A percentile compares a stretch with the other conserved stretches of the same genome.
Evolutionary conservation across 2,888 invertebrate genomes (phyloP).

Genomic region (Tinea semifulvella): DNA sequence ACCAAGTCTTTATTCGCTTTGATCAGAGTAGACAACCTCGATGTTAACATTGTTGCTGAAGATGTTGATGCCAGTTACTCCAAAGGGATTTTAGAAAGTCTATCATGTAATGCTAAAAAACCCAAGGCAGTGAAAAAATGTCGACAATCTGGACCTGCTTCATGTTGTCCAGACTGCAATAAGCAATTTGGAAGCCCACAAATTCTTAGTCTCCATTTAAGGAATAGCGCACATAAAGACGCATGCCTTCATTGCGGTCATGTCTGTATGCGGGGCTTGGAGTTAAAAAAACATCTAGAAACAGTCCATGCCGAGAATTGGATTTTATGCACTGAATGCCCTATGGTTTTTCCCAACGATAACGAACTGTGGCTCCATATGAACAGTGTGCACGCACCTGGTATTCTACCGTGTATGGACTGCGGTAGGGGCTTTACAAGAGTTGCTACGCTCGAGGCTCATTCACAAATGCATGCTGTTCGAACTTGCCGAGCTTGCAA

Average conservation of each 20-base stretch:
- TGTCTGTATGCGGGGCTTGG: conserved; percentile 32
- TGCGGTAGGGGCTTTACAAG: conserved; percentile 45
- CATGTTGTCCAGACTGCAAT: conserved; percentile 40
- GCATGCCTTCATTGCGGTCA: conserved; percentile 41
- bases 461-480: conserved; percentile 49
- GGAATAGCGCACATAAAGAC: conserved; percentile 49
- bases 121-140: not conserved
- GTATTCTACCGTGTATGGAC: conserved; percentile 37
- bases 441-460: conserved; percentile 36
- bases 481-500: conserved; percentile 45
- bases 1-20: conserved; percentile 38
- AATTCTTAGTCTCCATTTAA: conserved; percentile 39
- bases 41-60: conserved; percentile 33
- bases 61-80: conserved; percentile 22
- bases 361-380: conserved; percentile 31
- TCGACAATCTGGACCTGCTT: not conserved
- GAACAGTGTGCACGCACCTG: conserved; percentile 31
- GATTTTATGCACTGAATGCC: conserved; percentile 38
- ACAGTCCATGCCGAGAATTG: conserved; percentile 30
- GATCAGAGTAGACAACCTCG: conserved; percentile 32
- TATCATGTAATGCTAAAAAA: not conserved
- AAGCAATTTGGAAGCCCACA: conserved; percentile 42
- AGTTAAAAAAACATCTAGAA: conserved; percentile 36
- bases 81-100: conserved; percentile 21
- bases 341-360: conserved; percentile 31